A percentile compares a stretch with the other conserved stretches of the same genome.
Evolutionary conservation across 2,888 invertebrate genomes (phyloP).

Genomic region (Amiota communis): DNA sequence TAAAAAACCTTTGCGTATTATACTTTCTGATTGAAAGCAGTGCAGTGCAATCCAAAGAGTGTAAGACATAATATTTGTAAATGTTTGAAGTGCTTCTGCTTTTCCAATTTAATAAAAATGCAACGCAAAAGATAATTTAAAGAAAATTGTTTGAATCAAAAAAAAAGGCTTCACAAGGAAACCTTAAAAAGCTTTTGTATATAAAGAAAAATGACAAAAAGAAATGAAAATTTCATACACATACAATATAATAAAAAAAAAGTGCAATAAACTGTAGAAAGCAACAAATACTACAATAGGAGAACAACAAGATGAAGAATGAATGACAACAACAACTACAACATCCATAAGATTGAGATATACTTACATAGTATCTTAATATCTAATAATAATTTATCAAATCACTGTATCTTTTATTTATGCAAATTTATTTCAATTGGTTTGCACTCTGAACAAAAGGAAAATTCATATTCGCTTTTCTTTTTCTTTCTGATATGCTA

Average conservation of each 20-base stretch:
- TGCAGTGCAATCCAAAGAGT: neutral
- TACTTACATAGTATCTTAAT: neutral
- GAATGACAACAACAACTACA: constrained; percentile 12
- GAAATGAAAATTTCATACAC: no score
- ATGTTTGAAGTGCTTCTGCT: constrained; percentile 3
- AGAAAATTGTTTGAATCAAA: neutral
- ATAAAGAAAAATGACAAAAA: constrained; percentile 11
- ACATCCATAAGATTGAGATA: neutral
- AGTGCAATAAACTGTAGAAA: constrained; percentile 26
- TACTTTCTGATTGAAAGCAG: constrained; percentile 32
- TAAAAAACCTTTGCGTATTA: constrained; percentile 36
- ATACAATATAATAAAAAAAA: neutral
- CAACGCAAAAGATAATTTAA: neutral
- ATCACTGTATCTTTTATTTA: constrained; percentile 41
- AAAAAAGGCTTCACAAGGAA: neutral
- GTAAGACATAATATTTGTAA: constrained; percentile 38
- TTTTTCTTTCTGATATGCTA: no score
- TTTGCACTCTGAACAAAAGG: constrained; percentile 60
- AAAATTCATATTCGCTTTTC: constrained; percentile 26
- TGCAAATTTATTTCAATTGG: constrained; percentile 67
- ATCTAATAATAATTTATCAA: constrained; percentile 1
- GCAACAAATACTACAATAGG: neutral
- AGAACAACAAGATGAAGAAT: neutral
- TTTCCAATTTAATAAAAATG: neutral
- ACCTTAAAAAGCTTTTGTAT: neutral